phyloP scores from a whole-genome alignment of 2,888 invertebrate species.

The Cheilosia scutellata region DNA sequence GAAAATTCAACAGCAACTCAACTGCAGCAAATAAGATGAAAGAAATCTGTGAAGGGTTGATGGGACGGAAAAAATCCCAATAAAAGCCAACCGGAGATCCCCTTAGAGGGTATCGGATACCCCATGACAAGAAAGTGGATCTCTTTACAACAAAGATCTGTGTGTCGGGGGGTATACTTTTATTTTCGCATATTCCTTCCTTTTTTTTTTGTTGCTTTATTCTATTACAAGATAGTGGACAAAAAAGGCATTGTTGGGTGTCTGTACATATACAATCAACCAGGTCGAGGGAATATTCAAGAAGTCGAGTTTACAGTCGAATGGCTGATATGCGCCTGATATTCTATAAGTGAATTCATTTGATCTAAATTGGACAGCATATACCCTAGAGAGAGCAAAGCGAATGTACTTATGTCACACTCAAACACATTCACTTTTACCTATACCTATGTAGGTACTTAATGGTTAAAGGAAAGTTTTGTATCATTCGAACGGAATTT shows the following conservation, averaged over 20 bases:
- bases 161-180: conserved; percentile 9
- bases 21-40: conserved; percentile 59
- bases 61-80: conserved; percentile 62
- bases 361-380: conserved; percentile 53
- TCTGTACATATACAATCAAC: background rate
- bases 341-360: conserved; percentile 51
- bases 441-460: no score
- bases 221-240: conserved; percentile 29
- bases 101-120: conserved; percentile 3
- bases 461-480: no score
- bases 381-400: conserved; percentile 24
- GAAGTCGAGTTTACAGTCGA: conserved; percentile 38
- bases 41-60: conserved; percentile 58
- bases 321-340: conserved; percentile 26
- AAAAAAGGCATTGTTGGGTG: background rate
- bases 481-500: no score
- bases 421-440: no score
- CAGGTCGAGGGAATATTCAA: background rate
- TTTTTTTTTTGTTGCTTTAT: conserved; percentile 30
- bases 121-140: conserved; percentile 36
- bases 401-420: no score
- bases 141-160: conserved; percentile 51
- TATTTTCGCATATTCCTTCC: background rate
- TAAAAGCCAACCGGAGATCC: conserved; percentile 58
- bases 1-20: conserved; percentile 28